Base-by-base conservation (phyloP, 2,797 vertebrate genomes). In the Antennarius maculatus region DNA sequence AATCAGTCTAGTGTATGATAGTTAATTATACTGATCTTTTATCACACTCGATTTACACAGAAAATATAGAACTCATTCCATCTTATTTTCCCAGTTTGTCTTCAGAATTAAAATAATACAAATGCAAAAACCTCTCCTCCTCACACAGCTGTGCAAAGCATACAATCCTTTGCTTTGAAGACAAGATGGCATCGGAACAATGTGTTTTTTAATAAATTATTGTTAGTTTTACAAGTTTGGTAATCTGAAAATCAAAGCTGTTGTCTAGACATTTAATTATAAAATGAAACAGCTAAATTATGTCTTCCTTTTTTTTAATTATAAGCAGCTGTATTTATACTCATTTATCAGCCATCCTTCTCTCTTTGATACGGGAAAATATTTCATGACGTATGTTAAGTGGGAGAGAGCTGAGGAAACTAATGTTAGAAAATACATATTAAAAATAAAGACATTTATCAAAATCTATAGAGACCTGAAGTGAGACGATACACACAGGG, bases 31-130 rank as follows among this genome's bases (percentile, higher is more conserved):
- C 61, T 29, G 45, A 77, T 67, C 66, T 34, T 86, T 78, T 69
- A 86, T 81, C 76, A 83, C 67, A 80, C 69, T 58, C 65, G 75
- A 83, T 86, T 87, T 79, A 64, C 37, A 39, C 23, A 18, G 54
- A 69, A 76, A 79, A 86, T 69, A 82, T 74, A 83, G 57, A 71
- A 31, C 4, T 64, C 64, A 55, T 77, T 78, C 73, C 12, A 69
- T 1, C 34, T 66, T 74, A 65, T 85, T 82, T 80, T 77, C 47
- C 69, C 46, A 6, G 43, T 16, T 42, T 42, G 9, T 13, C 13
- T 2, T 23, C 23, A 23, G 23, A 48, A 17, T 48, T 7, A 72
- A 79, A 84, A 54, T 57, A 59, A 56, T 46, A 34, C 39, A 72
- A 75, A 79, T 53, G 56, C 29, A 75, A 73, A 77, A 51, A 60